Percentiles rank a stretch among this genome's conserved stretches.
phyloP scores from a whole-genome alignment of 2,797 vertebrate genomes.

The Silurus lanzhouensis region DNA sequence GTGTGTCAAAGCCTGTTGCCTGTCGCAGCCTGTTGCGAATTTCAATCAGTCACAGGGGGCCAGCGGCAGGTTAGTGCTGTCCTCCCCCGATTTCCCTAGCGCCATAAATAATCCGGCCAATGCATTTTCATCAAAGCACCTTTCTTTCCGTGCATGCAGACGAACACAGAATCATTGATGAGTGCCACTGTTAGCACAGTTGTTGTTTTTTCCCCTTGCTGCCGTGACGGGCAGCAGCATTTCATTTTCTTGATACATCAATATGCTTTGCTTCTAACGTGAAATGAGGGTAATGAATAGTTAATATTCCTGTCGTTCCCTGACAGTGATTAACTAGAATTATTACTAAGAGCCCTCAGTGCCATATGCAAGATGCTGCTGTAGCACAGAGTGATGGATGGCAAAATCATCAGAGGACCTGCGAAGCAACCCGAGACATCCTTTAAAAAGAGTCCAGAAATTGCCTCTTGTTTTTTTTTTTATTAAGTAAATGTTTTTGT shows the following conservation, averaged over 20 bases:
- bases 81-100: conserved; percentile 64
- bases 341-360: conserved; percentile 52
- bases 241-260: conserved; percentile 51
- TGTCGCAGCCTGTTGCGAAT: conserved; percentile 65
- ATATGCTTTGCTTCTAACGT: conserved; percentile 52
- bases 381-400: conserved; percentile 54
- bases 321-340: conserved; percentile 63
- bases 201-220: not conserved
- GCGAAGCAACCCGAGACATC: conserved; percentile 49
- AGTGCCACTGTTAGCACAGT: not conserved
- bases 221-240: conserved; percentile 17
- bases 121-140: conserved; percentile 55
- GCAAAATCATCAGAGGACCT: conserved; percentile 25
- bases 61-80: conserved; percentile 58
- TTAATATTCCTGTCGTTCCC: conserved; percentile 50
- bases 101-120: conserved; percentile 59
- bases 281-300: conserved; percentile 54
- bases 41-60: conserved; percentile 64
- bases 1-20: conserved; percentile 60
- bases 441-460: conserved; percentile 46
- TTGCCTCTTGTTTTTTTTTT: conserved; percentile 31
- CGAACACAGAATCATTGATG: conserved; percentile 30
- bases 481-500: conserved; percentile 56
- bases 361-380: conserved; percentile 44
- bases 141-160: conserved; percentile 12